Evolutionary conservation across 2,888 invertebrate species (phyloP).

Genomic region (Mythimna pallens): DNA sequence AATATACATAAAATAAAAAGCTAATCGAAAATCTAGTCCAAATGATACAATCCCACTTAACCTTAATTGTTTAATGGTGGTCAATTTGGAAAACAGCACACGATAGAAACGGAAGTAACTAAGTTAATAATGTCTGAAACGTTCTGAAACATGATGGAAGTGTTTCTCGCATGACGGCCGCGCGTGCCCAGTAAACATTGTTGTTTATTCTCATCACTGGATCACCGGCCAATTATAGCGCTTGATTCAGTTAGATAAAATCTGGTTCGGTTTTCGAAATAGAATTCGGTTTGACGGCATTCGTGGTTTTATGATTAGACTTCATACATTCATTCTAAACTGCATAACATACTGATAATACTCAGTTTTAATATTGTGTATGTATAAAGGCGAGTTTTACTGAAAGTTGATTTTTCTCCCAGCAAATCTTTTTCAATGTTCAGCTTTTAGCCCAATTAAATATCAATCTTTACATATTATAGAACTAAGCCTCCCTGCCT

Average conservation of each 20-base stretch:
- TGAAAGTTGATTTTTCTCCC: no score
- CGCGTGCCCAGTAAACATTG: slow-evolving; percentile 63
- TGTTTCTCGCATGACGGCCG: slow-evolving; percentile 75
- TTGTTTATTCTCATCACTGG: slow-evolving; percentile 65
- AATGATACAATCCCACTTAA: slow-evolving; percentile 65
- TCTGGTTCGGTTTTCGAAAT: slow-evolving; percentile 36
- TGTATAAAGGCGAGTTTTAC: no score
- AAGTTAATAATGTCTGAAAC: slow-evolving; percentile 74
- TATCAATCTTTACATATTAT: no score
- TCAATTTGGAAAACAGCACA: slow-evolving; percentile 66
- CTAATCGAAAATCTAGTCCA: slow-evolving; percentile 44
- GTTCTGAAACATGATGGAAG: slow-evolving; percentile 77
- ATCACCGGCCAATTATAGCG: slow-evolving; percentile 63
- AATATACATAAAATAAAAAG: slow-evolving; percentile 37
- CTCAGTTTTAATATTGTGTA: no score
- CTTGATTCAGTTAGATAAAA: slow-evolving; percentile 55
- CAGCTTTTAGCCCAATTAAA: no score
- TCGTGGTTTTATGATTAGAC: neutral
- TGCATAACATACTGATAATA: no score
- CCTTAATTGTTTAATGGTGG: slow-evolving; percentile 67
- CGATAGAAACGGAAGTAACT: slow-evolving; percentile 70
- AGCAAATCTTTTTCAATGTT: no score
- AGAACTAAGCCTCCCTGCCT: no score
- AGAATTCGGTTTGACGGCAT: slow-evolving; percentile 29
- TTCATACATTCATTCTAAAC: no score